Evolutionary conservation across 2,888 invertebrate species (phyloP), one percentile per base, ranked within the genome.

Genomic region (Cryptus viduatorius): DNA sequence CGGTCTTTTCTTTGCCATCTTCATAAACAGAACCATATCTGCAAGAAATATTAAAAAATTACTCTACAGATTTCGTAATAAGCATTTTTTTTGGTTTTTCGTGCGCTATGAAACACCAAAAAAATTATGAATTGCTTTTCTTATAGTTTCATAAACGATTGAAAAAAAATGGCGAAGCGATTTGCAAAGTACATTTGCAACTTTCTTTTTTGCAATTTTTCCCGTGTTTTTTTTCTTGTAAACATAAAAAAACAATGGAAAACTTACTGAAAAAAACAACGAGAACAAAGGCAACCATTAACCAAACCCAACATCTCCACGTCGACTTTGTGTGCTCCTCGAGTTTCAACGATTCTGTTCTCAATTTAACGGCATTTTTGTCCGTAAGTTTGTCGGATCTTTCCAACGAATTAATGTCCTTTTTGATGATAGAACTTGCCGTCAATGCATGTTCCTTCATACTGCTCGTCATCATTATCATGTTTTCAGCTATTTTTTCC

Each of bases 301-400:
- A 94, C 98, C 98, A 98, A 87, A 98, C 96, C 98, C 98, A 98
- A 94, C 98, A 99, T 91, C 98, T 98, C 96, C 98, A 98, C 0
- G 97, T 97, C 85, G 97, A 96, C 86, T 96, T 96, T 29, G 97
- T 98, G 94, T 98, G 98, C 87, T 97, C 97, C 87, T 97, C 96
- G 50, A 99, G 94, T 90, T 97, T 96, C 59, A 96, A 96, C 0
- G 98, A 97, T 94, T 98, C 98, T 56, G 95, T 95, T 91, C 96
- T 96, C 82, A 99, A 94, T 59, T 97, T 97, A 42, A 94, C 94
- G 88, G 96, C 95, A 93, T 98, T 98, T 14, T 95, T 95, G 86
- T 98, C 98, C 0, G 98, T 97, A 86, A 98, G 93, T 84, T 96
- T 95, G 4, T 97, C 95, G 0, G 98, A 97, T 90, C 96, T 96